A percentile compares a stretch with the other conserved stretches of the same genome.
phyloP scores from a whole-genome alignment of 1,140 invertebrate species.

The Leptopilina boulardi region DNA sequence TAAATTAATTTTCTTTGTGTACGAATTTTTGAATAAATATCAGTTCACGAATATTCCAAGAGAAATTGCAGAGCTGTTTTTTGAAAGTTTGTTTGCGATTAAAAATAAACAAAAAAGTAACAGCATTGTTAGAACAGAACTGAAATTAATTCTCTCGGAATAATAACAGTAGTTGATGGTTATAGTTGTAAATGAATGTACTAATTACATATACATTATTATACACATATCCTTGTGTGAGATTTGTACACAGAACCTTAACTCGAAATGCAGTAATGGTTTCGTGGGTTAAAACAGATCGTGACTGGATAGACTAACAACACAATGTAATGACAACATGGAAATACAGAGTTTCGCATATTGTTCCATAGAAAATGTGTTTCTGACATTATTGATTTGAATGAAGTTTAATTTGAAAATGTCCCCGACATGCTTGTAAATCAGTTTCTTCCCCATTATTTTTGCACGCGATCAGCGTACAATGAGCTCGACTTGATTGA shows the following conservation, averaged over 20 bases:
- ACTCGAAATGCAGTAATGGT: not conserved
- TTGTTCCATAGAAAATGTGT: not conserved
- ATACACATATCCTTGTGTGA: not conserved
- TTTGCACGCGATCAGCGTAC: not conserved
- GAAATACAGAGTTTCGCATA: not conserved
- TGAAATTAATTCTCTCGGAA: not conserved
- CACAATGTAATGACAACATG: not conserved
- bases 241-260: not conserved
- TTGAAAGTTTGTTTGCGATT: too few species aligned
- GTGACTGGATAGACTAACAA: slow-evolving; percentile 16
- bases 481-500: not conserved
- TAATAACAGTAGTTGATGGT: not conserved
- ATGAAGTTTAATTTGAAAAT: slow-evolving; percentile 21
- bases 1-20: too few species aligned
- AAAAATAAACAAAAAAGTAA: not conserved
- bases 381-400: slow-evolving; percentile 9
- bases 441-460: not conserved
- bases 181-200: not conserved
- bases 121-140: not conserved
- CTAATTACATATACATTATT: too few species aligned
- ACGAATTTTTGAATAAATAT: too few species aligned
- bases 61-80: too few species aligned
- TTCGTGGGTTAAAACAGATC: not conserved
- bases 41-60: too few species aligned
- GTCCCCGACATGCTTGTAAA: not conserved